Conservation (phyloP, 1,140 invertebrate genomes). For the Megalonaias nervosa region DNA sequence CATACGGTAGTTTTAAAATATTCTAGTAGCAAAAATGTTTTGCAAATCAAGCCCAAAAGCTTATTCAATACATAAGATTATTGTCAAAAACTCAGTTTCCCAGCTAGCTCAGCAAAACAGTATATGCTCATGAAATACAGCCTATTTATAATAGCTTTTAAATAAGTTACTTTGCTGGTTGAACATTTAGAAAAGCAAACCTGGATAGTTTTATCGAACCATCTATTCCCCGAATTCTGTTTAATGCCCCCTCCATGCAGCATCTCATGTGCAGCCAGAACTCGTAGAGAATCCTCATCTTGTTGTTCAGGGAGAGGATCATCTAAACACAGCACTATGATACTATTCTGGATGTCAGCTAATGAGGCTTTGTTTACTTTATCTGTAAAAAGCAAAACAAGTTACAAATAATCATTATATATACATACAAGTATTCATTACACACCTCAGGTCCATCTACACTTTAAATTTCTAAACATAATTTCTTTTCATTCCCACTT, state of each 20-base stretch:
- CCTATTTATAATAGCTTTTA: conserved; percentile 58
- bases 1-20: too few relatives aligned
- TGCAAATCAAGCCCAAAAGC: background rate
- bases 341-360: conserved; percentile 68
- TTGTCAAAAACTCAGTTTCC: background rate
- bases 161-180: too few relatives aligned
- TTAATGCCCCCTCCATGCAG: conserved; percentile 92
- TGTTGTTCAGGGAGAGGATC: conserved; percentile 39
- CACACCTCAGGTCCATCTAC: too few relatives aligned
- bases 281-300: conserved; percentile 28
- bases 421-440: too few relatives aligned
- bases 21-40: background rate
- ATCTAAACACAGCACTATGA: conserved; percentile 74
- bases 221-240: conserved; percentile 90
- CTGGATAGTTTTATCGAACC: conserved; percentile 98
- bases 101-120: background rate
- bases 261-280: conserved; percentile 78
- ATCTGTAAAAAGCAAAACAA: conserved; percentile 50
- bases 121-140: background rate
- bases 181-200: conserved; percentile 73
- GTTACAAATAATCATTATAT: background rate
- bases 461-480: too few relatives aligned
- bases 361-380: conserved; percentile 56
- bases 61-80: background rate
- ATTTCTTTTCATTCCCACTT: too few relatives aligned